These are phyloP conservation scores for Oasisia sp. DNA, from an alignment of 2,888 invertebrate species.

Conservation along the genomic window DNA sequence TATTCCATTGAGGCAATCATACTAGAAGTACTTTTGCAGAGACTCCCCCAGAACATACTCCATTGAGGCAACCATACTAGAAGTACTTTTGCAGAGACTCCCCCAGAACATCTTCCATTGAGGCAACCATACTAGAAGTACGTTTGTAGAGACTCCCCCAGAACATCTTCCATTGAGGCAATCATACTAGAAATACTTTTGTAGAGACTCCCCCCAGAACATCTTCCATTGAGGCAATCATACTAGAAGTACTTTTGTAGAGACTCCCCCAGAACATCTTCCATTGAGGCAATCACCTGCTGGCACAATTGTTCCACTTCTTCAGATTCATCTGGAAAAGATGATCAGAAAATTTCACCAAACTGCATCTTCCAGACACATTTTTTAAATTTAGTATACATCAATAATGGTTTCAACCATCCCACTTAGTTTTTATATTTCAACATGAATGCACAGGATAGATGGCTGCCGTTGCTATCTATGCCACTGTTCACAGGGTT, in stretches of 20 bases:
- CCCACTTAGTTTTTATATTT: no score
- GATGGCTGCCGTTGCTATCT: no score
- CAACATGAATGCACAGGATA: no score
- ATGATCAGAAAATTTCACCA: background rate
- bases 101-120: conserved; percentile 86
- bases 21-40: conserved; percentile 37
- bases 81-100: conserved; percentile 72
- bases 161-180: conserved; percentile 83
- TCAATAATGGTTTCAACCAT: no score
- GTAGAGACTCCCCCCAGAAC: conserved; percentile 88
- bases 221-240: conserved; percentile 79
- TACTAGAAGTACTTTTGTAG: conserved; percentile 73
- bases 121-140: conserved; percentile 75
- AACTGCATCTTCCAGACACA: background rate
- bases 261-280: conserved; percentile 88
- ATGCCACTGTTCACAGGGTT: no score
- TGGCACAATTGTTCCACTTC: conserved; percentile 84
- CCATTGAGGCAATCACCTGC: conserved; percentile 83
- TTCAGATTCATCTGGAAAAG: conserved; percentile 67
- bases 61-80: conserved; percentile 72
- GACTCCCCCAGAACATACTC: conserved; percentile 90
- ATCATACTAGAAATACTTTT: conserved; percentile 71
- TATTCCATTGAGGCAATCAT: conserved; percentile 79
- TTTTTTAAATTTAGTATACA: background rate
- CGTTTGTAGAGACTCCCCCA: conserved; percentile 87